Evolutionary conservation across 2,888 invertebrate species (phyloP).

Genomic region (Epinotia ramella): DNA sequence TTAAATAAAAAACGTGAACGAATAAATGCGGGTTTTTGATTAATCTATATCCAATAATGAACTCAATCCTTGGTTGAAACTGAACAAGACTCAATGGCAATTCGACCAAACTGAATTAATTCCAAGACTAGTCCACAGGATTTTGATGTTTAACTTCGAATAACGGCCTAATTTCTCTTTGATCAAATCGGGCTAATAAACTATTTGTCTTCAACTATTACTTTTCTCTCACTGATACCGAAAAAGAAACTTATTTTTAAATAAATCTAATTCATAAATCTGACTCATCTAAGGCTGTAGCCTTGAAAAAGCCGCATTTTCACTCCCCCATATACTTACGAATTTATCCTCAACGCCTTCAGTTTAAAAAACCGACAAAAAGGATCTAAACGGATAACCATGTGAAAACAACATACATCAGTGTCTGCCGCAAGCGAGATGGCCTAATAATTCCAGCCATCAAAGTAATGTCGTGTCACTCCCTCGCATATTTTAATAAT

Average conservation of each 20-base stretch:
- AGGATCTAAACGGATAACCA: constrained; percentile 40
- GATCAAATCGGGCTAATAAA: no score
- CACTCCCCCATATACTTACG: neutral
- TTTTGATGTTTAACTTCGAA: no score
- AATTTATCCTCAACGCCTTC: constrained; percentile 5
- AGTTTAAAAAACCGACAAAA: constrained; percentile 33
- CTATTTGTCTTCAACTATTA: no score
- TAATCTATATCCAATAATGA: no score
- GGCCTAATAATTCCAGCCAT: constrained; percentile 41
- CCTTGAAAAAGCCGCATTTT: neutral
- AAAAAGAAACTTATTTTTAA: neutral
- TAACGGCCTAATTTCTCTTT: no score
- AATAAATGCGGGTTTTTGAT: no score
- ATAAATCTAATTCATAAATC: neutral
- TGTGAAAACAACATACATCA: constrained; percentile 47
- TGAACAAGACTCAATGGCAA: no score
- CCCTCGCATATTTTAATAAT: constrained; percentile 61
- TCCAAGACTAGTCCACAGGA: no score
- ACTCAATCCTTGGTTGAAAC: no score
- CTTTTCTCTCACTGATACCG: neutral
- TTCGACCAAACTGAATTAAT: no score
- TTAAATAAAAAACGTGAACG: no score
- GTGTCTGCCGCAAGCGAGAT: constrained; percentile 47
- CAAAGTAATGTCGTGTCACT: constrained; percentile 43
- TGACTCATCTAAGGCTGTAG: neutral